phyloP scores from a whole-genome alignment of 1,140 invertebrate species.

The Hycleus phaleratus region DNA sequence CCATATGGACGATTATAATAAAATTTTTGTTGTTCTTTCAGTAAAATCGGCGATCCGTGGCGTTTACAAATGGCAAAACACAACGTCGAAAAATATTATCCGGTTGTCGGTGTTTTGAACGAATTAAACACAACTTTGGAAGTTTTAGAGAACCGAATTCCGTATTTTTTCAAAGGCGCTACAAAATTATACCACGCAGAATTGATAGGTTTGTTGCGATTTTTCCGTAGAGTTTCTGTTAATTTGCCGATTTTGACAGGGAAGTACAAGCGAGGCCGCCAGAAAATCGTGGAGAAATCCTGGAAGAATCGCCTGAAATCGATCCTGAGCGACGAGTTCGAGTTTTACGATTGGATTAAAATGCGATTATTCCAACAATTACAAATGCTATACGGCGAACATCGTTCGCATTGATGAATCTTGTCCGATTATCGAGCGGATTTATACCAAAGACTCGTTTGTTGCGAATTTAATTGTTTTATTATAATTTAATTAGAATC shows the following conservation, averaged over 20 bases:
- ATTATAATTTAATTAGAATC: constrained; percentile 2
- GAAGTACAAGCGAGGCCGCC: constrained; percentile 16
- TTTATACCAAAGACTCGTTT: constrained; percentile 5
- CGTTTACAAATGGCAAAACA: constrained; percentile 54
- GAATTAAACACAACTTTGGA: constrained; percentile 53
- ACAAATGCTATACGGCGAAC: constrained; percentile 16
- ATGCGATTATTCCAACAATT: constrained; percentile 45
- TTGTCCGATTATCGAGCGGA: neutral
- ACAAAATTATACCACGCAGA: constrained; percentile 45
- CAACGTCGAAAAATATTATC: constrained; percentile 57
- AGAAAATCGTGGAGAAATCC: constrained; percentile 1
- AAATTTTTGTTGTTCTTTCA: constrained; percentile 26
- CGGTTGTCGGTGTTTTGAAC: constrained; percentile 59
- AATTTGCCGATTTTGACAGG: constrained; percentile 15
- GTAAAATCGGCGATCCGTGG: constrained; percentile 53
- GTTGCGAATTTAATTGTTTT: neutral
- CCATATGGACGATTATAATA: no score
- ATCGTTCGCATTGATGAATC: constrained; percentile 5
- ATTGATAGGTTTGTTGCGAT: constrained; percentile 45
- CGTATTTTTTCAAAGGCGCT: constrained; percentile 51
- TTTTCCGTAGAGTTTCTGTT: neutral
- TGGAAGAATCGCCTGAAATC: constrained; percentile 23
- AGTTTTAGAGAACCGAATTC: constrained; percentile 50
- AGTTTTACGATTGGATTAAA: constrained; percentile 57
- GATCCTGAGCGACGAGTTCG: constrained; percentile 48